Percentiles rank a stretch among this genome's conserved stretches.
phyloP scores from a whole-genome alignment of 2,888 invertebrate species.

The Frankliniella intonsa region DNA sequence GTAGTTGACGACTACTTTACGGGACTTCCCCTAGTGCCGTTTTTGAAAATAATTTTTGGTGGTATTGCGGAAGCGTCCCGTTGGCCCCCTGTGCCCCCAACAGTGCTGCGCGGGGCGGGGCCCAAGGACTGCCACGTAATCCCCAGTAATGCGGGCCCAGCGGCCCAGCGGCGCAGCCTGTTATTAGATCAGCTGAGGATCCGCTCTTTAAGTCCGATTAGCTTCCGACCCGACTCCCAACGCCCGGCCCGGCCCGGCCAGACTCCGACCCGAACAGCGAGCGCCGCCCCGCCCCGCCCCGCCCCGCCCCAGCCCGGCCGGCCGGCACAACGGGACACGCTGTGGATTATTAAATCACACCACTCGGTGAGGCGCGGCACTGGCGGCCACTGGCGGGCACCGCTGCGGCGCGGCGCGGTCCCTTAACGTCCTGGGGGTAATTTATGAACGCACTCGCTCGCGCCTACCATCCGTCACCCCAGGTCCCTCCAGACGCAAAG shows the following conservation, averaged over 20 bases:
- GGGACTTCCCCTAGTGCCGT: no score
- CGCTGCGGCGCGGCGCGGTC: not conserved
- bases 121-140: not conserved
- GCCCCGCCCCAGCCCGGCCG: not conserved
- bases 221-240: not conserved
- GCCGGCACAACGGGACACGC: no score
- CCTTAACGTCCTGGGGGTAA: not conserved
- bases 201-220: conserved; percentile 22
- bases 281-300: not conserved
- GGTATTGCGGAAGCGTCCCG: no score
- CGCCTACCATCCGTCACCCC: not conserved
- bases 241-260: not conserved
- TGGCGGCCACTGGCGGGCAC: not conserved
- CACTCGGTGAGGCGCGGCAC: not conserved
- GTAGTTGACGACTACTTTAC: no score
- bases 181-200: conserved; percentile 5
- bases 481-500: not conserved
- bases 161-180: not conserved
- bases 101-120: not conserved
- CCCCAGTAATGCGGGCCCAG: not conserved
- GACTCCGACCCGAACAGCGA: not conserved
- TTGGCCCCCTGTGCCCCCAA: not conserved
- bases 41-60: no score
- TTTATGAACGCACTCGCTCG: not conserved
- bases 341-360: no score